Percentiles rank a stretch among this genome's conserved stretches.
Conservation (phyloP, 2,113 vertebrate species). For the Corapipo altera region DNA sequence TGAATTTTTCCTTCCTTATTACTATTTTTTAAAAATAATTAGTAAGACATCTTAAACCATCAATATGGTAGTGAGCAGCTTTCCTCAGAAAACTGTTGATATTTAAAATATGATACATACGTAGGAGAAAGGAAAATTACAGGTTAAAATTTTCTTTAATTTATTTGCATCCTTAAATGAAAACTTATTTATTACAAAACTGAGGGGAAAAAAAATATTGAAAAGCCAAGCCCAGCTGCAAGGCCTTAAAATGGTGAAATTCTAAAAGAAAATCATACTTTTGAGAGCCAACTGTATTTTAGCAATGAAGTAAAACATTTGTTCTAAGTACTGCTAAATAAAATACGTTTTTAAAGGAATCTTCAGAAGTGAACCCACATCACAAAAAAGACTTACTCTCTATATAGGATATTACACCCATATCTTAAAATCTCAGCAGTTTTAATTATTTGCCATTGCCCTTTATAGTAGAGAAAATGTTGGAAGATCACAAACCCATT, state of each 20-base stretch:
- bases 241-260: not conserved
- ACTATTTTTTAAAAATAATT: not conserved
- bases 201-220: not conserved
- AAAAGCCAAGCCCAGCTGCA: not conserved
- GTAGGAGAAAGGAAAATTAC: not conserved
- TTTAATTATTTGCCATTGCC: not conserved
- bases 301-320: not conserved
- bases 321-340: not conserved
- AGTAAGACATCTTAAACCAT: not conserved
- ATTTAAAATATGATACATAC: not conserved
- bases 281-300: not conserved
- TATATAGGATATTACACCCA: not conserved
- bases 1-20: not conserved
- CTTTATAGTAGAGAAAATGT: not conserved
- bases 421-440: not conserved
- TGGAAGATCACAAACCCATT: not conserved
- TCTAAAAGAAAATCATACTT: not conserved
- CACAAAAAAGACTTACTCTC: not conserved
- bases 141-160: not conserved
- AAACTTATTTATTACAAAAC: not conserved
- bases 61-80: not conserved
- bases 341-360: not conserved
- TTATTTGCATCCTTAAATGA: not conserved
- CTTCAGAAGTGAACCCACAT: not conserved
- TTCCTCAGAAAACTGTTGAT: not conserved